phyloP scores from a whole-genome alignment of 2,797 vertebrate genomes.

The Echiichthys vipera region DNA sequence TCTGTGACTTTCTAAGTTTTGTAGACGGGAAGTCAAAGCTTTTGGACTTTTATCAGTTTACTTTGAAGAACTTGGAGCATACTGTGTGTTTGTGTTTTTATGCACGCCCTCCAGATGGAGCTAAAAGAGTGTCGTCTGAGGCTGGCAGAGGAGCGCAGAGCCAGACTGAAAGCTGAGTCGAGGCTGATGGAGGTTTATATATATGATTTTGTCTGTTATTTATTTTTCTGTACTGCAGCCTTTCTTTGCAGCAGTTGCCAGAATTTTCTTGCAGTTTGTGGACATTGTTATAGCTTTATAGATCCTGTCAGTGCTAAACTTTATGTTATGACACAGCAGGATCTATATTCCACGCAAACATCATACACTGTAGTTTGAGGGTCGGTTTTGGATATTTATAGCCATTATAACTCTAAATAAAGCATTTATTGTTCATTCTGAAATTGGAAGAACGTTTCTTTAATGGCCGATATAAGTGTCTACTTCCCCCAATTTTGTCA shows the following conservation, averaged over 20 bases:
- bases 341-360: background rate
- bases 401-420: background rate
- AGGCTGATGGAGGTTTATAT: slow-evolving; percentile 87
- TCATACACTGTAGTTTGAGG: background rate
- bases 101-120: slow-evolving; percentile 84
- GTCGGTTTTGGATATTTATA: background rate
- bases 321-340: background rate
- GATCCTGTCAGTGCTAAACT: background rate
- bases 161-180: slow-evolving; percentile 88
- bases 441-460: background rate
- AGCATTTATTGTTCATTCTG: background rate
- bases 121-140: slow-evolving; percentile 89
- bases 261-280: background rate
- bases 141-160: slow-evolving; percentile 89
- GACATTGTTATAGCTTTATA: background rate
- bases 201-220: background rate
- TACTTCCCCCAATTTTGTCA: background rate
- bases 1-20: background rate
- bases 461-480: background rate
- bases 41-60: background rate
- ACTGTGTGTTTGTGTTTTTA: background rate
- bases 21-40: background rate
- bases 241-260: background rate
- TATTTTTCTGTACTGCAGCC: background rate
- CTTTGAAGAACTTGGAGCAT: background rate